These are phyloP conservation scores for Cervus canadensis DNA, from an alignment of 2,113 vertebrate species.

Conservation along the genomic window DNA sequence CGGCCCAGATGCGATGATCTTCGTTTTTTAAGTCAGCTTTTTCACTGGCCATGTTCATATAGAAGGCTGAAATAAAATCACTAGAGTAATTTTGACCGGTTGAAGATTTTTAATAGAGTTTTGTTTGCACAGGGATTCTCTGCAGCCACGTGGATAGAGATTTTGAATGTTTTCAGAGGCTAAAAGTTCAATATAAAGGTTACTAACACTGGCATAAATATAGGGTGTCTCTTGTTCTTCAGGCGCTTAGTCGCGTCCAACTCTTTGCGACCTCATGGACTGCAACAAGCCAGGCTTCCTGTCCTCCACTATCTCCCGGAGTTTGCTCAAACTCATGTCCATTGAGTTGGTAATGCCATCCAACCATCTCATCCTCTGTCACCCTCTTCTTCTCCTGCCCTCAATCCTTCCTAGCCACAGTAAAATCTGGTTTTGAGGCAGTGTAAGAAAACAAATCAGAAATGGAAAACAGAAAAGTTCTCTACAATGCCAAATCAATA, in stretches of 20 bases:
- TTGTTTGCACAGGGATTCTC: background rate
- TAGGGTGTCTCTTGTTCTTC: background rate
- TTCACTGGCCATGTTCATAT: background rate
- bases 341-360: background rate
- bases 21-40: background rate
- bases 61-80: background rate
- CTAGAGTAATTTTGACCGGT: background rate
- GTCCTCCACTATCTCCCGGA: background rate
- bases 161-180: background rate
- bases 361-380: background rate
- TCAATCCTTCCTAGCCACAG: background rate
- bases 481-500: background rate
- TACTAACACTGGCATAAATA: background rate
- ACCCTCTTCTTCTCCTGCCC: background rate
- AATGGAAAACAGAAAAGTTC: background rate
- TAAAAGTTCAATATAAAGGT: background rate
- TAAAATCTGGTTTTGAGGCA: background rate
- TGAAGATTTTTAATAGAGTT: background rate
- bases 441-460: background rate
- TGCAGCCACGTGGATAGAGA: background rate
- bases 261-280: background rate
- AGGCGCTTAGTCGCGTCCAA: fast-evolving
- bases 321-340: background rate
- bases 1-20: fast-evolving
- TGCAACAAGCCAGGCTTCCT: background rate